Evolutionary conservation across 2,888 invertebrate genomes (phyloP).

Genomic region (Dinocampus coccinellae): DNA sequence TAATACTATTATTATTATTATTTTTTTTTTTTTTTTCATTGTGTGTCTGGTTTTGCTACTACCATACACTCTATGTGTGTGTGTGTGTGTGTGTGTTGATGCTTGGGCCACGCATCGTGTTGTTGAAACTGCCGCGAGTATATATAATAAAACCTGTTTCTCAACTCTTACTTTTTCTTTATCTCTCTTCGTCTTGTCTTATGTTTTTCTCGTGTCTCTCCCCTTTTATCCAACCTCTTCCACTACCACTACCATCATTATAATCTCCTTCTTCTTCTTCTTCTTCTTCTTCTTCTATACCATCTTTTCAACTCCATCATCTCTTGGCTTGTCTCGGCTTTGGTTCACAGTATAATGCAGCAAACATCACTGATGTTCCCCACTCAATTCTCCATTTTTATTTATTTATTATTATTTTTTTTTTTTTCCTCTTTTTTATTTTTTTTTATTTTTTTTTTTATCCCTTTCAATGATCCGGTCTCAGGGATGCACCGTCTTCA

Average conservation of each 20-base stretch:
- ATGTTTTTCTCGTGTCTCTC: no score
- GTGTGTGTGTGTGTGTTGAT: not conserved
- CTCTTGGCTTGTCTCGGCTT: constrained; percentile 15
- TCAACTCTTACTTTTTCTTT: constrained; percentile 50
- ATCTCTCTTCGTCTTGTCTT: constrained; percentile 13
- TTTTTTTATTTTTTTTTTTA: constrained; percentile 15
- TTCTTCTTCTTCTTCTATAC: no score
- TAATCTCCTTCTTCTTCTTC: constrained; percentile 8
- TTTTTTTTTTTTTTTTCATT: not conserved
- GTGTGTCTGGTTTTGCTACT: constrained; percentile 7
- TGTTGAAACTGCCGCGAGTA: constrained; percentile 26
- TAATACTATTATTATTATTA: not conserved
- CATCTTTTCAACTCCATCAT: constrained; percentile 33
- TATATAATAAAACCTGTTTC: constrained; percentile 51
- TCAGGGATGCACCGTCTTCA: not conserved
- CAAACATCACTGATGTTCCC: no score
- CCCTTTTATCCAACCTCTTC: not conserved
- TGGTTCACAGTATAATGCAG: not conserved
- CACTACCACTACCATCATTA: no score
- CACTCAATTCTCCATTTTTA: no score
- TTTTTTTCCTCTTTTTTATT: not conserved
- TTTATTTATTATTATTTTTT: no score
- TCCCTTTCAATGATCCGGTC: constrained; percentile 18
- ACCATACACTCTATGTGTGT: not conserved
- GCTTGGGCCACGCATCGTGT: constrained; percentile 11